phyloP scores from a whole-genome alignment of 1,140 invertebrate genomes.

The Gryllus bimaculatus region DNA sequence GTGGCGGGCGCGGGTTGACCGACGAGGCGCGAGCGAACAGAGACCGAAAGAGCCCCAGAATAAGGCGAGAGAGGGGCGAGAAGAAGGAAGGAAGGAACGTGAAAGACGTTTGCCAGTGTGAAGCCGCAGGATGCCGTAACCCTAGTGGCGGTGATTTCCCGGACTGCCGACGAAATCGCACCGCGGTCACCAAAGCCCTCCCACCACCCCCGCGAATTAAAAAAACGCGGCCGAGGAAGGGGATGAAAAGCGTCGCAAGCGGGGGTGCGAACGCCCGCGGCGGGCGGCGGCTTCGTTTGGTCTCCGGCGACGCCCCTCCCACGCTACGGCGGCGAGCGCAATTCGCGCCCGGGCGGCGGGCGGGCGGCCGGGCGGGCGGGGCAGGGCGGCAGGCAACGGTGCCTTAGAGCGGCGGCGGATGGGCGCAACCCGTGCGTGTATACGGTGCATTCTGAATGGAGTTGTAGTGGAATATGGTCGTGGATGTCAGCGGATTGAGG shows the following conservation, averaged over 20 bases:
- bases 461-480: conserved; percentile 11
- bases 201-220: background rate
- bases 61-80: background rate
- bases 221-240: background rate
- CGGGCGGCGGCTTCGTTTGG: too few species aligned
- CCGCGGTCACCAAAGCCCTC: background rate
- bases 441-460: conserved; percentile 10
- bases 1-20: too few species aligned
- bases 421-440: background rate
- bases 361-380: too few species aligned
- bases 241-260: background rate
- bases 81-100: background rate
- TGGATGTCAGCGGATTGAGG: conserved; percentile 13
- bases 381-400: too few species aligned
- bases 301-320: background rate
- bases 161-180: background rate
- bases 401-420: background rate
- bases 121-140: background rate
- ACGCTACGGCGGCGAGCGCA: background rate
- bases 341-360: background rate
- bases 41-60: background rate
- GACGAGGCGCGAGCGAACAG: background rate
- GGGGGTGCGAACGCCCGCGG: too few species aligned
- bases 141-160: background rate
- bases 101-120: background rate